phyloP scores from a whole-genome alignment of 2,113 vertebrate genomes.

The Etheostoma cragini region DNA sequence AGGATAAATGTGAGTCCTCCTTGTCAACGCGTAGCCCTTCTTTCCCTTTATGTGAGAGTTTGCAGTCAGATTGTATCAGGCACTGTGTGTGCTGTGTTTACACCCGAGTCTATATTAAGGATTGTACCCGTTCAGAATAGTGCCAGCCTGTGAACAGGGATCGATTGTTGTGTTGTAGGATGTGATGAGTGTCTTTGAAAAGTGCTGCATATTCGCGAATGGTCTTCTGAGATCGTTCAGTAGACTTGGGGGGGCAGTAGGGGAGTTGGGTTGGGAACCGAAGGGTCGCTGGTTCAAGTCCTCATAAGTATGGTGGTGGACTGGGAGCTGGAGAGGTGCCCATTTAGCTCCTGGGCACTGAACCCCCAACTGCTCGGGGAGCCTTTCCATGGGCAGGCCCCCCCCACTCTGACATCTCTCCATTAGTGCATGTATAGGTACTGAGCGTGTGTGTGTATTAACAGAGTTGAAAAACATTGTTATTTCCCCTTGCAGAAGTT shows the following conservation, averaged over 20 bases:
- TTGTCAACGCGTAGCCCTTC: slow-evolving; percentile 42
- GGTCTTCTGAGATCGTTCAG: not conserved
- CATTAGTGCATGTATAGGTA: too few relatives aligned
- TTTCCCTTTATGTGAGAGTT: slow-evolving; percentile 24
- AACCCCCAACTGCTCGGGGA: too few relatives aligned
- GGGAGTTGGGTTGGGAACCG: too few relatives aligned
- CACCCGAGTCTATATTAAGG: slow-evolving; percentile 46
- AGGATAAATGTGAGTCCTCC: slow-evolving; percentile 38
- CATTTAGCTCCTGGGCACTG: too few relatives aligned
- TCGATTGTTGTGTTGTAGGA: slow-evolving; percentile 57
- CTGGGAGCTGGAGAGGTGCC: too few relatives aligned
- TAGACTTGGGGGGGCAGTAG: not conserved
- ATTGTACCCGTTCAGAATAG: slow-evolving; percentile 39
- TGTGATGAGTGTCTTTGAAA: slow-evolving; percentile 42
- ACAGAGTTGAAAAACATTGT: too few relatives aligned
- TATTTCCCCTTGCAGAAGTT: too few relatives aligned
- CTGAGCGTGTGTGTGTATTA: too few relatives aligned
- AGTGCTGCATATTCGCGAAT: slow-evolving; percentile 13
- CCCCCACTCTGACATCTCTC: too few relatives aligned
- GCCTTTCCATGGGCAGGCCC: too few relatives aligned
- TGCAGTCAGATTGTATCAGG: slow-evolving; percentile 59
- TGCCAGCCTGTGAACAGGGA: slow-evolving; percentile 51
- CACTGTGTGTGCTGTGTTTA: slow-evolving; percentile 47
- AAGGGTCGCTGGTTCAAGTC: too few relatives aligned
- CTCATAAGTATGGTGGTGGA: too few relatives aligned